phyloP scores from a whole-genome alignment of 2,113 vertebrate genomes.

The Pan troglodytes region DNA sequence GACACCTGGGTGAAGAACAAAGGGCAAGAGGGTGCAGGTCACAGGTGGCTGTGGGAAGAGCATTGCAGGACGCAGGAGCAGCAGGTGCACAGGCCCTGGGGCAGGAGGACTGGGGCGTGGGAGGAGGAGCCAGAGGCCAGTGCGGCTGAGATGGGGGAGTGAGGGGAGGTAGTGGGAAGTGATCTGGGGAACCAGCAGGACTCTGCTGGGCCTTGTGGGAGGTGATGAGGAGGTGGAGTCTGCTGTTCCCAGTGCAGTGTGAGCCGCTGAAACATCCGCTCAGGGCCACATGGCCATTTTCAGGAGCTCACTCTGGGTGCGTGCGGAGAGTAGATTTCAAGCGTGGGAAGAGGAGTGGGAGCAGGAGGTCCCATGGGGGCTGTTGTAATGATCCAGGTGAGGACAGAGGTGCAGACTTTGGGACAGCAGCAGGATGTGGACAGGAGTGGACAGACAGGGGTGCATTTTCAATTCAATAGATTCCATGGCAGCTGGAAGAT shows the following conservation, averaged over 20 bases:
- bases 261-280: background rate
- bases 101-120: background rate
- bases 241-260: background rate
- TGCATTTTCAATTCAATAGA: background rate
- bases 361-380: accelerated
- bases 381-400: accelerated
- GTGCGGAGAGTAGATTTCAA: accelerated
- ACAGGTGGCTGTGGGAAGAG: background rate
- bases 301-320: background rate
- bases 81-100: background rate
- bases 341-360: too few relatives aligned
- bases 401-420: background rate
- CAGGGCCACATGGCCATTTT: background rate
- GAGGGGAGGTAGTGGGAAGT: accelerated
- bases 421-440: accelerated
- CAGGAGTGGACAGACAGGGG: accelerated
- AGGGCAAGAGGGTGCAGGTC: background rate
- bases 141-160: background rate
- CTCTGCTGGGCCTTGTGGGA: background rate
- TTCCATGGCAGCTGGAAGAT: too few relatives aligned
- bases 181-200: background rate
- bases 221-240: accelerated
- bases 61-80: background rate
- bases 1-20: background rate
- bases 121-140: background rate